A percentile compares a stretch with the other conserved stretches of the same genome.
Conservation (phyloP, 2,888 invertebrate species). For the Disparrhopalites patrizii region DNA sequence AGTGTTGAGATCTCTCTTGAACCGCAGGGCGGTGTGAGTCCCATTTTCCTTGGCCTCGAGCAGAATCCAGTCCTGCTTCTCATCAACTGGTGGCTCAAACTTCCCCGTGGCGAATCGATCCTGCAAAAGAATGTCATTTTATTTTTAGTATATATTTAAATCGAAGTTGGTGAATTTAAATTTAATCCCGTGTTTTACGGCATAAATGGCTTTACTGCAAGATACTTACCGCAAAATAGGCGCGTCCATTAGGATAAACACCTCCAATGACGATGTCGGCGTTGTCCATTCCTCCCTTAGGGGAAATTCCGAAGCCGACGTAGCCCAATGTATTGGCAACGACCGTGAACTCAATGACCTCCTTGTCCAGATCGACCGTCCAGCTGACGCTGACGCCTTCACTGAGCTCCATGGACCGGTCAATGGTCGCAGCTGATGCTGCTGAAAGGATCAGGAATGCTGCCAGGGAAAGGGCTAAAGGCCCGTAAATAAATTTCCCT, state of each 20-base stretch:
- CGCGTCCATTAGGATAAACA: background rate
- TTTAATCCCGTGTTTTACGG: too few species aligned
- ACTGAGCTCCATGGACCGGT: too few species aligned
- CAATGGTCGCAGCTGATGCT: too few species aligned
- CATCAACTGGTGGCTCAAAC: slow-evolving; percentile 7
- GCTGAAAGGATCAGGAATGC: too few species aligned
- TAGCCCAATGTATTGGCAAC: background rate
- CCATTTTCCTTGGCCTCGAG: slow-evolving; percentile 25
- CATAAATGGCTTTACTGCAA: too few species aligned
- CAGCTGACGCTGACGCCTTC: background rate
- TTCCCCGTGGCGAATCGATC: slow-evolving; percentile 16
- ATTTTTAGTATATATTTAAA: too few species aligned
- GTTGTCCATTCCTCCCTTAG: background rate
- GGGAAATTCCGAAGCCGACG: background rate
- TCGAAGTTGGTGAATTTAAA: too few species aligned
- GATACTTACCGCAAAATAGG: background rate
- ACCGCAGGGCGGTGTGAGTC: slow-evolving; percentile 21
- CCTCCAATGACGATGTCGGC: background rate
- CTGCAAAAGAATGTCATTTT: too few species aligned
- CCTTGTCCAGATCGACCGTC: background rate
- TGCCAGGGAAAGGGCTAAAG: too few species aligned
- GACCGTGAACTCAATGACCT: background rate
- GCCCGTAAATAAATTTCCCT: too few species aligned
- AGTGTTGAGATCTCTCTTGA: slow-evolving; percentile 27
- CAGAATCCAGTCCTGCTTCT: slow-evolving; percentile 26